These are phyloP conservation scores for Epicauta chinensis DNA, from an alignment of 1,140 invertebrate species.

Conservation along the genomic window DNA sequence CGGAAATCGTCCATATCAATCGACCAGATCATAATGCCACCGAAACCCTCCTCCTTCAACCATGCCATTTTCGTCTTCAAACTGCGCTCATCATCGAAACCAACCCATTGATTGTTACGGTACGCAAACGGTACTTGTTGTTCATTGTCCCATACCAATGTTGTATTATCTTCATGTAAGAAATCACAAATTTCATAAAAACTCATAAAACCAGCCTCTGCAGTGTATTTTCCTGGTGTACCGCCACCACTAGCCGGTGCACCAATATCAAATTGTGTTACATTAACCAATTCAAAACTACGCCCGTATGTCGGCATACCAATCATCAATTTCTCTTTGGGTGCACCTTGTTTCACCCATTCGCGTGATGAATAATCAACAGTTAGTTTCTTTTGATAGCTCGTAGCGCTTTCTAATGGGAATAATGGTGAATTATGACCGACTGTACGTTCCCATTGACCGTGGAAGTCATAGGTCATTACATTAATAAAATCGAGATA, in stretches of 20 bases:
- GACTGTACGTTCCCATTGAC: conserved; percentile 86
- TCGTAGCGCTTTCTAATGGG: conserved; percentile 80
- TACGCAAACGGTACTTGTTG: conserved; percentile 94
- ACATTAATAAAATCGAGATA: conserved; percentile 91
- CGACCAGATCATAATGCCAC: conserved; percentile 97
- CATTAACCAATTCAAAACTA: conserved; percentile 87
- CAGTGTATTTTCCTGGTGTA: conserved; percentile 74
- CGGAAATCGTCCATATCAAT: conserved; percentile 94
- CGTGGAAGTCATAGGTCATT: conserved; percentile 94
- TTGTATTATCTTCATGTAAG: conserved; percentile 83
- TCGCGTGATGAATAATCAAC: conserved; percentile 86
- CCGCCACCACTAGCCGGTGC: conserved; percentile 84
- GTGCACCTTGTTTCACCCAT: conserved; percentile 91
- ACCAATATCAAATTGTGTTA: conserved; percentile 85
- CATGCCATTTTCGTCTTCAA: conserved; percentile 91
- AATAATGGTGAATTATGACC: conserved; percentile 89
- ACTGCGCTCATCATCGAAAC: conserved; percentile 91
- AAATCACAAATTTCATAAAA: conserved; percentile 96
- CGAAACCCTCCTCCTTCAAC: conserved; percentile 89
- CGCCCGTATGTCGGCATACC: conserved; percentile 94
- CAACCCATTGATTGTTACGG: conserved; percentile 87
- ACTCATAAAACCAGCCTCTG: conserved; percentile 84
- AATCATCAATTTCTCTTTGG: conserved; percentile 91
- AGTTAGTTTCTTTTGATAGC: conserved; percentile 85
- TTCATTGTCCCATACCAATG: conserved; percentile 93